Evolutionary conservation across 2,888 invertebrate species (phyloP), one percentile per base, ranked within the genome.

Genomic region (Eulithis prunata): DNA sequence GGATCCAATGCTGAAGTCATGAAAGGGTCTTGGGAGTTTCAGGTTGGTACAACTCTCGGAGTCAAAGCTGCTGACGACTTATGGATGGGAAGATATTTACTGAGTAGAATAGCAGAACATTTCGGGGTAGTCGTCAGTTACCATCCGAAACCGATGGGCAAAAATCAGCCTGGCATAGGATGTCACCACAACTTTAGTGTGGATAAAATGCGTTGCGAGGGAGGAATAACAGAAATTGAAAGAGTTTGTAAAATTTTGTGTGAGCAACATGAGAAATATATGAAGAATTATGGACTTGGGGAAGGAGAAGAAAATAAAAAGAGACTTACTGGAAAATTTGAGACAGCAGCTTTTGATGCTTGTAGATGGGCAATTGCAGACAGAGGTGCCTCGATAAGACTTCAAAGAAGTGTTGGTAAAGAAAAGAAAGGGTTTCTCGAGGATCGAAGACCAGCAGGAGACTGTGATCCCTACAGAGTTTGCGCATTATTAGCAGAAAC

Each of bases 1-100:
- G 99, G 99, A 53, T 97, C 96, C 57, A 99, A 99, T 87, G 99
- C 99, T n/a, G 99, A 99, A 93, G 99, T 98, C 38, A 99, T 99
- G 99, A 98, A 98, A 49, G 97, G 98, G 13, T 98, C 98, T 90
- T 97, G 97, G 97, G 97, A 97, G 86, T 97, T 95, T 88, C 97
- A 98, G 91, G 96, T 98, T 12, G 98, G 98, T n/a, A 97, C 98
- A 0, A 97, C 97, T 75, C 94, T 95, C 74, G 98, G 98, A 1
- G 97, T 98, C 66, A 94, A 94, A 60, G 95, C 96, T 72, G 97
- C 96, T 0, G 98, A 98, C 80, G 96, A 98, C 79, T 89, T 98
- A 62, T 98, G 98, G 98, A 93, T 98, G 78, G 95, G 97, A 0
- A 94, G 98, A 67, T 98, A 96, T 88, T 93, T 98, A 68, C 90